phyloP scores from a whole-genome alignment of 1,140 invertebrate genomes.

The Fopius arisanus region DNA sequence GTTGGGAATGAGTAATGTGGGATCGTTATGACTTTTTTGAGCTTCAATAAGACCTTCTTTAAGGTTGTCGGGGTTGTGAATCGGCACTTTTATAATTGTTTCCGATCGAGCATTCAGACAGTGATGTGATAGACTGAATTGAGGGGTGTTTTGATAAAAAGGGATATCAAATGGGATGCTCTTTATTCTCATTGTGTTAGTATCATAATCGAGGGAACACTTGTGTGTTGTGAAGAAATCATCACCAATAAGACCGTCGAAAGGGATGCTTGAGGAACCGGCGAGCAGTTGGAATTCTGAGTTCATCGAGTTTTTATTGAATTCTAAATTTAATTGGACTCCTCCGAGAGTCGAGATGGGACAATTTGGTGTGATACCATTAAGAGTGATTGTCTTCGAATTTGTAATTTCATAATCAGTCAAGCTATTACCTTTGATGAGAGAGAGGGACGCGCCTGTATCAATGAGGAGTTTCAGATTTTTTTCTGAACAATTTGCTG shows the following conservation, averaged over 20 bases:
- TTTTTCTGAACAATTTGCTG: slow-evolving; percentile 9
- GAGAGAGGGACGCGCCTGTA: slow-evolving; percentile 25
- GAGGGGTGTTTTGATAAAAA: slow-evolving; percentile 7
- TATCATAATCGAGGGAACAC: neutral
- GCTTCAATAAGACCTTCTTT: neutral
- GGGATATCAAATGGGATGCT: neutral
- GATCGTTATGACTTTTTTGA: neutral
- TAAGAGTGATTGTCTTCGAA: slow-evolving; percentile 14
- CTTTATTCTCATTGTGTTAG: neutral
- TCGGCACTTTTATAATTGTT: too few species aligned
- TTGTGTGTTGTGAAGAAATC: neutral
- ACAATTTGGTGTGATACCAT: slow-evolving; percentile 20
- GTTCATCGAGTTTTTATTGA: neutral
- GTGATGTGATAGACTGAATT: too few species aligned
- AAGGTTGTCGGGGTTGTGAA: neutral
- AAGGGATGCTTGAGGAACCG: slow-evolving; percentile 16
- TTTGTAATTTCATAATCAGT: slow-evolving; percentile 15
- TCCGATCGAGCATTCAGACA: too few species aligned
- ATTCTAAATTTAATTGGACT: neutral
- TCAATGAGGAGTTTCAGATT: too few species aligned
- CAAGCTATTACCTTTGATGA: slow-evolving; percentile 18
- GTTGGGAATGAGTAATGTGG: neutral
- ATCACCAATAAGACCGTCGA: slow-evolving; percentile 22
- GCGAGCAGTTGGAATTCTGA: slow-evolving; percentile 13
- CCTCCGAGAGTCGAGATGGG: slow-evolving; percentile 19